A percentile compares a stretch with the other conserved stretches of the same genome.
phyloP scores from a whole-genome alignment of 2,797 vertebrate genomes.

The Zalophus californianus region DNA sequence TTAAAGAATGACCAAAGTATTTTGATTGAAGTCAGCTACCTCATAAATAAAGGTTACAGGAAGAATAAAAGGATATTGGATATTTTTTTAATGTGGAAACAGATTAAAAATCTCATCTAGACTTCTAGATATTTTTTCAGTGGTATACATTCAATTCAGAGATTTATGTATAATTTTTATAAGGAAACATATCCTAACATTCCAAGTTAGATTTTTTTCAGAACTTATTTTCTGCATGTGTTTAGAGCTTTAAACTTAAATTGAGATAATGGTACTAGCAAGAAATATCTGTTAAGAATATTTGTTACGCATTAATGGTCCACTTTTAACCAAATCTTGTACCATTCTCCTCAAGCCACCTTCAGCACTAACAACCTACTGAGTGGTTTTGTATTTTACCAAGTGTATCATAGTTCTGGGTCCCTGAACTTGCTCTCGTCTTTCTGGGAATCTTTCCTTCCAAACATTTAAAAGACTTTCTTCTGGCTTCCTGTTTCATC shows the following conservation, averaged over 20 bases:
- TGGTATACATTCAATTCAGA: not conserved
- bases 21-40: not conserved
- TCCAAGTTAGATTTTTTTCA: not conserved
- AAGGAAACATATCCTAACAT: not conserved
- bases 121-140: not conserved
- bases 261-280: not conserved
- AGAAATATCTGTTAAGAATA: slow-evolving; percentile 24
- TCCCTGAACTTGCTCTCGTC: not conserved
- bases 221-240: not conserved
- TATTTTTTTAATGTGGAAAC: not conserved
- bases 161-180: not conserved
- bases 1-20: not conserved
- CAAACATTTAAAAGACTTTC: not conserved
- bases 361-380: not conserved
- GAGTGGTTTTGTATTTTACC: not conserved
- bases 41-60: not conserved
- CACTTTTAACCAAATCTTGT: not conserved
- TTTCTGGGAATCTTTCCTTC: not conserved
- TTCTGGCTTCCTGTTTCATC: not conserved
- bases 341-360: not conserved
- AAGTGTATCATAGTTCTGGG: not conserved
- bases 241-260: not conserved
- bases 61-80: not conserved
- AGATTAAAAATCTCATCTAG: not conserved
- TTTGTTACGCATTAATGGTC: not conserved